These are phyloP conservation scores for Anagrus nilaparvatae DNA, from an alignment of 1,140 invertebrate genomes.

Conservation along the genomic window DNA sequence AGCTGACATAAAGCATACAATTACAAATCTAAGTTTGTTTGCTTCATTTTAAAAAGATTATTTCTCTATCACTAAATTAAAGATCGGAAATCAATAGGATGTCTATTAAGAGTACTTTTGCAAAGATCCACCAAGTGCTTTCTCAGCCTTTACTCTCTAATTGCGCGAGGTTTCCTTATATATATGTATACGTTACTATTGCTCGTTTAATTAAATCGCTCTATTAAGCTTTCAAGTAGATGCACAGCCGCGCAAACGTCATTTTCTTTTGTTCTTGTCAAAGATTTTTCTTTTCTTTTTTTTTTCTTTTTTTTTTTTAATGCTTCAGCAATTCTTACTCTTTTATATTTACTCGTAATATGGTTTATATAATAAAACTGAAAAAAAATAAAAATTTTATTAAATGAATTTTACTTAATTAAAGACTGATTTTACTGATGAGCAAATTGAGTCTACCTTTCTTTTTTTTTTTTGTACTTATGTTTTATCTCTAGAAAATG, in stretches of 20 bases:
- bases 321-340: background rate
- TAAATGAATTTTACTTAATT: too few species aligned
- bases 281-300: background rate
- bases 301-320: conserved; percentile 1
- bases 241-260: conserved; percentile 16
- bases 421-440: too few species aligned
- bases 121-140: conserved; percentile 16
- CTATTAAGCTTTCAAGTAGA: conserved; percentile 29
- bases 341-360: background rate
- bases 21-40: too few species aligned
- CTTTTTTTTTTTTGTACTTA: too few species aligned
- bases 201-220: conserved; percentile 33
- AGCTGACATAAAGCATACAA: too few species aligned
- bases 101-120: background rate
- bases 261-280: background rate
- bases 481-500: too few species aligned
- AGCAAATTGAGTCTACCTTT: too few species aligned
- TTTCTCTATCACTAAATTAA: conserved; percentile 7
- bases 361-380: too few species aligned
- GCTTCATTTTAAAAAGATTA: too few species aligned
- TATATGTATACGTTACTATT: too few species aligned
- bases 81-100: conserved; percentile 15
- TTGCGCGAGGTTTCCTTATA: conserved; percentile 16
- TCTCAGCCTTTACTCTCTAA: conserved; percentile 20
- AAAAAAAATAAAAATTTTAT: too few species aligned